A percentile compares a stretch with the other conserved stretches of the same genome.
Conservation (phyloP, 2,113 vertebrate species). For the Xiphophorus maculatus region DNA sequence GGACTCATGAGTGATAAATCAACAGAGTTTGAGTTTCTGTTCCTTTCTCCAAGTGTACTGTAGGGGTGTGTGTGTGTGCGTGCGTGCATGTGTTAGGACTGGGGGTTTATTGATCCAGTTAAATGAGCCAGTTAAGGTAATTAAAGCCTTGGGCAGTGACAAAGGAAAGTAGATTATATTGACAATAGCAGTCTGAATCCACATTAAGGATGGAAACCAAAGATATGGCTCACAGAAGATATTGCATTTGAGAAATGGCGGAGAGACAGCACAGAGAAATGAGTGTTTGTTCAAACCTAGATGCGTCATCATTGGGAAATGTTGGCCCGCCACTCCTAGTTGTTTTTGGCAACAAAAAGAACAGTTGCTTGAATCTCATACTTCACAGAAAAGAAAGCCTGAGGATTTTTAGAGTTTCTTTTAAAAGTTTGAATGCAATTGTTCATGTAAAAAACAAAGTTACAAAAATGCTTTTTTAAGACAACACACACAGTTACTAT, state of each 20-base stretch:
- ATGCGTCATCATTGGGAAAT: conserved; percentile 18
- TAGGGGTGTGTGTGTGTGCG: conserved; percentile 6
- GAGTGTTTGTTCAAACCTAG: conserved; percentile 18
- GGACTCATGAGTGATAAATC: conserved; percentile 13
- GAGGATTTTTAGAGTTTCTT: neutral
- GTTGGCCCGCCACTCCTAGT: conserved; percentile 22
- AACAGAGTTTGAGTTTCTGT: conserved; percentile 17
- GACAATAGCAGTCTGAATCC: conserved; percentile 60
- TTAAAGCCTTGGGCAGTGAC: conserved; percentile 60
- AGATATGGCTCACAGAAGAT: conserved; percentile 42
- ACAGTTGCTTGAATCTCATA: neutral
- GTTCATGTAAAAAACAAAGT: neutral
- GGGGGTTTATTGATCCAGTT: conserved; percentile 65
- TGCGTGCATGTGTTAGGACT: conserved; percentile 21
- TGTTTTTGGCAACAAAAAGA: conserved; percentile 13
- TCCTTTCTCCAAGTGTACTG: neutral
- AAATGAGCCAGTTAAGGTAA: conserved; percentile 78
- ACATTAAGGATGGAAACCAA: conserved; percentile 54
- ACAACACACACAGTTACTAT: neutral
- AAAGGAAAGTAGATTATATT: conserved; percentile 66
- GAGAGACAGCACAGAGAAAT: conserved; percentile 29
- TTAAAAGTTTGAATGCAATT: neutral
- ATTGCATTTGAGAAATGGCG: conserved; percentile 46
- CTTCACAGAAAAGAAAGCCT: neutral
- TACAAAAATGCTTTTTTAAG: neutral